Base-by-base conservation (phyloP, 2,888 invertebrate species). In the Odontocolon sp. region DNA sequence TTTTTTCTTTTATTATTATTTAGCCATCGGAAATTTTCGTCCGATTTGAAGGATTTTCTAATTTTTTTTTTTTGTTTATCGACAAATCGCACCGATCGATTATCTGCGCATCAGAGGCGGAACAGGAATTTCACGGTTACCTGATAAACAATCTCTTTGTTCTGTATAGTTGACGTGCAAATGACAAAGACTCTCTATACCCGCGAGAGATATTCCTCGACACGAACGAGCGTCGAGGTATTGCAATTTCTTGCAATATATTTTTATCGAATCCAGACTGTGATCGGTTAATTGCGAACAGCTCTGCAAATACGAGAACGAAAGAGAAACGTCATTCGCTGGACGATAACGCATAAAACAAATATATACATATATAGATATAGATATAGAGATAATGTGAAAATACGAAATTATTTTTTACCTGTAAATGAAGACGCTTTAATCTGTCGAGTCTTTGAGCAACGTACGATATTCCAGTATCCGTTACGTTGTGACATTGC, bases 401-500 rank as follows among this genome's bases (percentile, higher is more conserved):
- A 14, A n/a, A 14, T 14, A 11, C 38, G 14, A 38, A 6, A 33
- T n/a, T 47, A 18, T 31, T 14, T 80, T 88, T 89, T 90, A 93
- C 94, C 90, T 92, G 91, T 50, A 94, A 87, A 85, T 93, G 92
- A 36, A 94, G 90, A 74, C 92, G 91, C 81, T 92, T 92, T 26
- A 94, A 89, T 83, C 94, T 91, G 33, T 88, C 90, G 18, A 93
- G 85, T 68, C 90, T 90, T 40, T 88, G 89, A 0, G 92, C 89
- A 0, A 93, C 84, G 33, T 90, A 87, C 40, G 91, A 88, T 31
- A 94, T 91, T 1, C 92, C 94, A 77, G 92, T 92, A 89, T 96
- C 95, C 80, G 94, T 94, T 40, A 95, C 92, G 84, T 94, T 93
- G 80, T 92, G 93, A 88, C 95, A 95, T 86, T 94, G 93, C 72